Percentiles rank a stretch among this genome's conserved stretches.
phyloP scores from a whole-genome alignment of 2,888 invertebrate genomes.

The Apodemia zela region DNA sequence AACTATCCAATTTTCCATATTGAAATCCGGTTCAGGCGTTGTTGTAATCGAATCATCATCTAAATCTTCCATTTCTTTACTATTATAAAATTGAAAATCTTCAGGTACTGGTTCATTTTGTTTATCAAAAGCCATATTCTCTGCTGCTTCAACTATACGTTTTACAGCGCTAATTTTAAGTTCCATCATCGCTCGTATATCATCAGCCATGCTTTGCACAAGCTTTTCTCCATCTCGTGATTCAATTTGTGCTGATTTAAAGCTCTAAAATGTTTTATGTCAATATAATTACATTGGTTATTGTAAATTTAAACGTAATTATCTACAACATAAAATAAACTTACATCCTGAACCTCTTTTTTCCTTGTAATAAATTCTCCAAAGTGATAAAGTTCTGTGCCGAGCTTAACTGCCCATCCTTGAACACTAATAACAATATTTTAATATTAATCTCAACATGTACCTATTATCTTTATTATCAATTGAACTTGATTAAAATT shows the following conservation, averaged over 20 bases:
- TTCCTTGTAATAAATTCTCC: conserved; percentile 90
- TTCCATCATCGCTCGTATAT: conserved; percentile 93
- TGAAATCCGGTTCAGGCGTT: conserved; percentile 76
- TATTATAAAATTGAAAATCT: conserved; percentile 84
- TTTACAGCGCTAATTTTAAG: conserved; percentile 92
- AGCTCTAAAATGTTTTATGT: conserved; percentile 78
- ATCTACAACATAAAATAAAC: conserved; percentile 36
- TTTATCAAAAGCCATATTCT: conserved; percentile 86
- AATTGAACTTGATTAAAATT: no score
- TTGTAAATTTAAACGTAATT: conserved; percentile 8
- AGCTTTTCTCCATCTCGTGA: conserved; percentile 88
- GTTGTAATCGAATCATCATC: conserved; percentile 71
- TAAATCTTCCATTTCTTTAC: conserved; percentile 84
- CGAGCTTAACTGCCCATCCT: conserved; percentile 90
- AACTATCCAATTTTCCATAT: conserved; percentile 72
- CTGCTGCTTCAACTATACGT: conserved; percentile 93
- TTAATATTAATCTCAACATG: conserved; percentile 8
- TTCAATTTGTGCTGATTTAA: conserved; percentile 88
- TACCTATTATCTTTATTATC: no score
- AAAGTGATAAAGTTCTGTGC: conserved; percentile 88
- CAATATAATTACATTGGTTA: conserved; percentile 7
- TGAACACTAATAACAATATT: conserved; percentile 81
- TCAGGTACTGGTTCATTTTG: conserved; percentile 77
- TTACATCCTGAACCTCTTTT: conserved; percentile 88
- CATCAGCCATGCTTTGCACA: conserved; percentile 90